phyloP scores from a whole-genome alignment of 2,113 vertebrate species.

The Elaphurus davidianus region DNA sequence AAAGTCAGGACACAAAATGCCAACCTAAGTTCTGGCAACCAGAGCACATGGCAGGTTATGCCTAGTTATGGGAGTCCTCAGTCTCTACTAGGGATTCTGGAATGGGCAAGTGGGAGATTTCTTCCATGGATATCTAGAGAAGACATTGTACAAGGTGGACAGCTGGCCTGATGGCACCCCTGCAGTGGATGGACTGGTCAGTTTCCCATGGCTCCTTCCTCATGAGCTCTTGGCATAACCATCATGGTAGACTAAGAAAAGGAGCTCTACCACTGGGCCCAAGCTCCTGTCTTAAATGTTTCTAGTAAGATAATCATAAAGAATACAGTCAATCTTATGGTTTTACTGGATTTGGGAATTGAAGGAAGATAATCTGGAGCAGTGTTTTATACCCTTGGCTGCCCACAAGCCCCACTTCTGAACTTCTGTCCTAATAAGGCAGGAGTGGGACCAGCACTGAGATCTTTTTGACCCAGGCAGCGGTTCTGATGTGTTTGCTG shows the following conservation, averaged over 20 bases:
- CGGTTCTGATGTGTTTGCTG: neutral
- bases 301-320: neutral
- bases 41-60: neutral
- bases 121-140: neutral
- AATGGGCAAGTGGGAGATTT: neutral
- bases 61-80: neutral
- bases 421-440: neutral
- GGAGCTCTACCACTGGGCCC: neutral
- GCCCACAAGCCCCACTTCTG: neutral
- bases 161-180: neutral
- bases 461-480: neutral
- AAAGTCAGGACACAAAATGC: neutral
- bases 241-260: neutral
- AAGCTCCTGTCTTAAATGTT: neutral
- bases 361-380: neutral
- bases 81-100: neutral
- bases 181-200: neutral
- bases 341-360: neutral
- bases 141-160: neutral
- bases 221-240: neutral
- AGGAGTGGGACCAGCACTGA: neutral
- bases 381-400: neutral
- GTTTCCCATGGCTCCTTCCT: neutral
- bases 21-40: neutral
- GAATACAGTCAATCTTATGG: neutral